A percentile compares a stretch with the other conserved stretches of the same genome.
Conservation (phyloP, 30 jellyfish, hydroid and myxozoan species). For the Mastigias papua region DNA sequence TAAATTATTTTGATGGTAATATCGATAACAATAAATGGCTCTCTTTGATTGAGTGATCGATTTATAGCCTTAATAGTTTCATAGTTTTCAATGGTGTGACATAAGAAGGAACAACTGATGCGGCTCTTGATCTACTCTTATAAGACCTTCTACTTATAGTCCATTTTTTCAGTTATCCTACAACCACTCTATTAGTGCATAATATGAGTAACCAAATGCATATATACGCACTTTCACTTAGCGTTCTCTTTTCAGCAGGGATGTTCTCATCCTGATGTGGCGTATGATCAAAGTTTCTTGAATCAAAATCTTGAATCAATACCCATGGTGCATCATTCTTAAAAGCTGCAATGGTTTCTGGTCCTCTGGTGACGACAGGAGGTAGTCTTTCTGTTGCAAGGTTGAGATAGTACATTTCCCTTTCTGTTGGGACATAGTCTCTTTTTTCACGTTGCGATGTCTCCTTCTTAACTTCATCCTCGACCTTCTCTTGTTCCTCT, state of each 20-base stretch:
- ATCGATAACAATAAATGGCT: too few species aligned
- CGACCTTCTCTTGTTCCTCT: conserved; percentile 54
- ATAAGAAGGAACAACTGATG: too few species aligned
- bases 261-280: conserved; percentile 42
- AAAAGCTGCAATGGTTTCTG: conserved; percentile 59
- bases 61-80: too few species aligned
- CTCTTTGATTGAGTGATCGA: too few species aligned
- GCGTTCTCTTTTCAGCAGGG: conserved; percentile 63
- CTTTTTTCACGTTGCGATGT: conserved; percentile 36
- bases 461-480: conserved; percentile 40
- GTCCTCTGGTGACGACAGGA: conserved; percentile 61
- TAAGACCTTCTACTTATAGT: too few species aligned
- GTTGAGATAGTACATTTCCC: conserved; percentile 29
- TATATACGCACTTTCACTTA: conserved; percentile 26
- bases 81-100: too few species aligned
- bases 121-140: too few species aligned
- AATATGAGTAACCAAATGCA: too few species aligned
- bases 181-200: too few species aligned
- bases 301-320: conserved; percentile 43
- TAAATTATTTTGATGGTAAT: too few species aligned
- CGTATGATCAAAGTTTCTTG: conserved; percentile 50
- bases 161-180: too few species aligned
- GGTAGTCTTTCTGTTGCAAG: conserved; percentile 72
- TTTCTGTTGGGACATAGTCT: conserved; percentile 59
- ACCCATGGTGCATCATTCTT: conserved; percentile 79